A percentile compares a stretch with the other conserved stretches of the same genome.
These are phyloP conservation scores for Choloepus hoffmanni DNA, from an alignment of 2,113 vertebrate genomes.

Conservation along the genomic window DNA sequence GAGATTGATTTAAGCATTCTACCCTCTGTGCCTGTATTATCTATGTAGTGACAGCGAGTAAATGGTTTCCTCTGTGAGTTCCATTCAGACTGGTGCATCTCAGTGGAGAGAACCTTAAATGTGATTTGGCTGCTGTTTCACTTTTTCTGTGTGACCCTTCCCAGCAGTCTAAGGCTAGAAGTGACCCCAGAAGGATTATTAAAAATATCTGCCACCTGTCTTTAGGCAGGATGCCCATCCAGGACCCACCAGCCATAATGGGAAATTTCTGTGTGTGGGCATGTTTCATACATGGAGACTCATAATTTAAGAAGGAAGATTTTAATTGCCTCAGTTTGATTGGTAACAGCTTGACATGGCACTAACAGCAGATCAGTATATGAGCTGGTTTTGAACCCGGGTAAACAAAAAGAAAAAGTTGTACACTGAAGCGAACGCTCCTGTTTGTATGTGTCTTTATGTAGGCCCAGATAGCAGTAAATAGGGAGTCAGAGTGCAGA, in stretches of 20 bases:
- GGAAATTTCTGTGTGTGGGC: conserved; percentile 64
- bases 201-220: not conserved
- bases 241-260: not conserved
- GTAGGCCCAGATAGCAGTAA: conserved; percentile 33
- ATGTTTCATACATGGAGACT: conserved; percentile 80
- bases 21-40: not conserved
- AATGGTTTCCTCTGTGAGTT: conserved; percentile 12
- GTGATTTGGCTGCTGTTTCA: conserved; percentile 23
- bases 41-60: not conserved
- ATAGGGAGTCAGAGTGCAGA: not conserved
- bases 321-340: conserved; percentile 80
- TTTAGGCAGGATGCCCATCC: not conserved
- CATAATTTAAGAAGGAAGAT: conserved; percentile 77
- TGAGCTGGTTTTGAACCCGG: conserved; percentile 29
- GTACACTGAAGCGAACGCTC: not conserved
- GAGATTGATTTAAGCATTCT: conserved; percentile 5
- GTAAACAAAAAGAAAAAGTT: conserved; percentile 54
- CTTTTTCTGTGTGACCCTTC: conserved; percentile 26
- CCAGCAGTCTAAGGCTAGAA: conserved; percentile 20
- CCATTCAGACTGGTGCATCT: not conserved
- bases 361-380: conserved; percentile 30
- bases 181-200: not conserved
- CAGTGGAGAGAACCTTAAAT: not conserved
- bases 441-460: conserved; percentile 20
- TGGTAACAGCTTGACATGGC: conserved; percentile 28